Evolutionary conservation across 2,888 invertebrate genomes (phyloP).

Genomic region (Leptinotarsa tumamoca): DNA sequence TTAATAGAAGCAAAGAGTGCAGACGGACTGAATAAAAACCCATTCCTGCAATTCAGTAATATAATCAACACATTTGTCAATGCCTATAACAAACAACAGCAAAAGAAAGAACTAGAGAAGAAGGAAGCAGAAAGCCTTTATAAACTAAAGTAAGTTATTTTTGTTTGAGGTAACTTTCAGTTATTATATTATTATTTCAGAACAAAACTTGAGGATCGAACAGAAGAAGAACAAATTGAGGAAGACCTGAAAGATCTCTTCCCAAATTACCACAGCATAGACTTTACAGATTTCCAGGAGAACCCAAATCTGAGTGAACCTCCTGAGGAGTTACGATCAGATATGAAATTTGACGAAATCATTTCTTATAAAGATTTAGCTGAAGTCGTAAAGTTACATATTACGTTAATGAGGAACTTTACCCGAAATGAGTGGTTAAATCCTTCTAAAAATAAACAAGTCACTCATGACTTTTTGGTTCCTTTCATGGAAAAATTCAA

Average conservation of each 20-base stretch:
- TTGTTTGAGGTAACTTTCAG: neutral
- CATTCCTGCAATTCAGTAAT: constrained; percentile 66
- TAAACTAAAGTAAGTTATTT: constrained; percentile 72
- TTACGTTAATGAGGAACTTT: constrained; percentile 70
- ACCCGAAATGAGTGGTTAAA: constrained; percentile 74
- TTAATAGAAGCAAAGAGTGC: constrained; percentile 66
- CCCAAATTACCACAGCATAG: constrained; percentile 75
- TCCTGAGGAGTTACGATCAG: constrained; percentile 33
- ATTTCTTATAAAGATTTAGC: constrained; percentile 70
- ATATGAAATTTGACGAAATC: constrained; percentile 54
- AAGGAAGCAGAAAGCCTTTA: constrained; percentile 83
- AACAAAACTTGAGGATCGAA: constrained; percentile 74
- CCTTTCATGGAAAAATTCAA: constrained; percentile 73
- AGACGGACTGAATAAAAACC: constrained; percentile 49
- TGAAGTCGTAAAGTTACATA: constrained; percentile 73
- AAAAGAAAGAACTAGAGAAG: constrained; percentile 74
- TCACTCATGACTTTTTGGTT: constrained; percentile 65
- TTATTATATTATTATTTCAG: constrained; percentile 59
- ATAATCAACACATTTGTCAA: constrained; percentile 74
- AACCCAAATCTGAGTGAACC: constrained; percentile 50
- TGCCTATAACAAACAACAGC: constrained; percentile 83
- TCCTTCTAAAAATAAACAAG: constrained; percentile 62
- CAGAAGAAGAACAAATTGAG: constrained; percentile 76
- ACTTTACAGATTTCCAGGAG: constrained; percentile 76
- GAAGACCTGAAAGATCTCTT: constrained; percentile 78